These are phyloP conservation scores for Saccostrea echinata DNA, from an alignment of 1,140 invertebrate genomes.

Conservation along the genomic window DNA sequence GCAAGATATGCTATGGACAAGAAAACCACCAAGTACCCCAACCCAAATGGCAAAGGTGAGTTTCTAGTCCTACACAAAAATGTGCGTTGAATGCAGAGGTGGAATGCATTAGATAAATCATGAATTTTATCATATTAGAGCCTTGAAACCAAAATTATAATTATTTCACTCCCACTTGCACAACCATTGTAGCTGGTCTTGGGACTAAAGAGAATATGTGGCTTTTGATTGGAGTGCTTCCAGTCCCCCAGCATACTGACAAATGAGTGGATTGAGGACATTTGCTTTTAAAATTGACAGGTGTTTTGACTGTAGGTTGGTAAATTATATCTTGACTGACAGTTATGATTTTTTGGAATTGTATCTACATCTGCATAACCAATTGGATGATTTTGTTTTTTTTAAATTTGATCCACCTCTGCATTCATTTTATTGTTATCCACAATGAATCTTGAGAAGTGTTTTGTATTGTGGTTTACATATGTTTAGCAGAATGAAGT, in stretches of 20 bases:
- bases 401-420: too few species aligned
- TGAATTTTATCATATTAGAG: neutral
- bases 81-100: conserved; percentile 8
- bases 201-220: too few species aligned
- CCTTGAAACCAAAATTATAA: conserved; percentile 2
- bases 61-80: neutral
- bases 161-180: conserved; percentile 14
- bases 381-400: too few species aligned
- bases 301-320: neutral
- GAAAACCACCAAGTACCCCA: conserved; percentile 24
- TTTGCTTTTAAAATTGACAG: neutral
- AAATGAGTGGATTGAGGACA: neutral
- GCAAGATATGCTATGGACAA: conserved; percentile 24
- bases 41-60: conserved; percentile 28
- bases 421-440: too few species aligned
- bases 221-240: neutral
- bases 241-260: neutral
- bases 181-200: neutral
- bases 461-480: too few species aligned
- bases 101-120: neutral
- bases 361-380: too few species aligned
- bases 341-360: neutral
- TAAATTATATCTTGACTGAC: neutral
- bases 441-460: too few species aligned
- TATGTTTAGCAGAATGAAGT: too few species aligned